A percentile compares a stretch with the other conserved stretches of the same genome.
These are phyloP conservation scores for Diorhabda sublineata DNA, from an alignment of 1,140 invertebrate species.

Conservation along the genomic window DNA sequence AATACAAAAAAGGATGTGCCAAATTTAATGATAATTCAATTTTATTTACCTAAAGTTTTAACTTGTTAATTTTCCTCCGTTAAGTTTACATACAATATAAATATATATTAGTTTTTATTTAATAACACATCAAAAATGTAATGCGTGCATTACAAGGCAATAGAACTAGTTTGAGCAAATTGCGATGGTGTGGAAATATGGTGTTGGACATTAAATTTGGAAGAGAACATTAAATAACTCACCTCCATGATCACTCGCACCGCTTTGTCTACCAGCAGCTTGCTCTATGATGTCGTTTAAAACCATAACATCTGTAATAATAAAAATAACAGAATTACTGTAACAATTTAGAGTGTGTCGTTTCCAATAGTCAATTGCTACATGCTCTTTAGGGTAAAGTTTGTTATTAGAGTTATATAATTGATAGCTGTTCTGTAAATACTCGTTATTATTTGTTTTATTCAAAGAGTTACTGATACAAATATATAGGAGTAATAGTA, in stretches of 20 bases:
- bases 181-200: conserved; percentile 40
- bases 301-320: conserved; percentile 89
- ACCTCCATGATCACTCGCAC: conserved; percentile 84
- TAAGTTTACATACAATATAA: conserved; percentile 34
- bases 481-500: too few relatives aligned
- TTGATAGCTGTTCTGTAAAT: too few relatives aligned
- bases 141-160: conserved; percentile 29
- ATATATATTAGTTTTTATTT: conserved; percentile 37
- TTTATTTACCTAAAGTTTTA: conserved; percentile 38
- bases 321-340: background rate
- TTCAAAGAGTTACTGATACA: too few relatives aligned
- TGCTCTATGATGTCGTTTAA: conserved; percentile 96
- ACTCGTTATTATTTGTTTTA: too few relatives aligned
- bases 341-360: background rate
- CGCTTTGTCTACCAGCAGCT: conserved; percentile 80
- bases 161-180: conserved; percentile 39
- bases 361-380: too few relatives aligned
- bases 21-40: conserved; percentile 25
- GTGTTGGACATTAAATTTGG: conserved; percentile 13
- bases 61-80: conserved; percentile 38
- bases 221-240: conserved; percentile 47
- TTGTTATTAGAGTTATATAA: too few relatives aligned
- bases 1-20: conserved; percentile 33
- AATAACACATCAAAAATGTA: conserved; percentile 26
- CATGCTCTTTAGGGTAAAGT: too few relatives aligned